Evolutionary conservation across 2,888 invertebrate species (phyloP).

Genomic region (Leptinotarsa peninsularis): DNA sequence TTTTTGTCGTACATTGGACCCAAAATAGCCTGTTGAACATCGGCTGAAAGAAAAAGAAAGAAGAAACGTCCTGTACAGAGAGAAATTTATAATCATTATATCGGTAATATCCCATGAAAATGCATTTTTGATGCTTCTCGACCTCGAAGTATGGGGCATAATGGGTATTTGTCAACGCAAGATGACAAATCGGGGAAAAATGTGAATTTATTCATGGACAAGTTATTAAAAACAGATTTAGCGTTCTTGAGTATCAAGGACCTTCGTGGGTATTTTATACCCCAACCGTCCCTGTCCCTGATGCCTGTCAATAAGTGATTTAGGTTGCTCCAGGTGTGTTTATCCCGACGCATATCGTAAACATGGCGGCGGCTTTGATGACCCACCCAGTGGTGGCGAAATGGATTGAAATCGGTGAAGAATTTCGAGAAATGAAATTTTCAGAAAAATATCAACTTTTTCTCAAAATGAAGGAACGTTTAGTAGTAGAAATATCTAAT

Average conservation of each 20-base stretch:
- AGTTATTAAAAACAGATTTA: slow-evolving; percentile 37
- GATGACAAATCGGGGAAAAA: slow-evolving; percentile 33
- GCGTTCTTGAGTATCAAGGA: slow-evolving; percentile 24
- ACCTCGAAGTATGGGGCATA: background rate
- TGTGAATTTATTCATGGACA: slow-evolving; percentile 31
- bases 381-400: slow-evolving; percentile 39
- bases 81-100: too few species aligned
- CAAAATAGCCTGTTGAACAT: too few species aligned
- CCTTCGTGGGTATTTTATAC: slow-evolving; percentile 17
- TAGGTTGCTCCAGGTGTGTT: slow-evolving; percentile 65
- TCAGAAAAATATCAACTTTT: too few species aligned
- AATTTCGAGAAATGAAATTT: background rate
- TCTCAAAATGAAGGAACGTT: too few species aligned
- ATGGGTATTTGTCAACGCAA: slow-evolving; percentile 3
- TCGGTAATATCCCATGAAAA: background rate
- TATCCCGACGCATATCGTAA: slow-evolving; percentile 61
- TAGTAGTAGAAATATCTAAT: too few species aligned
- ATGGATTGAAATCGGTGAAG: background rate
- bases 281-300: slow-evolving; percentile 32
- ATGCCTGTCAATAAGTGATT: slow-evolving; percentile 62
- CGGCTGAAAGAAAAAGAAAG: too few species aligned
- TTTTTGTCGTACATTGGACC: too few species aligned
- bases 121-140: background rate
- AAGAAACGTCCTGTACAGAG: too few species aligned
- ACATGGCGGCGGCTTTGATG: slow-evolving; percentile 62